Percentiles rank a stretch among this genome's conserved stretches.
These are phyloP conservation scores for Sceloporus tristichus DNA, from an alignment of 2,113 vertebrate genomes.

Conservation along the genomic window DNA sequence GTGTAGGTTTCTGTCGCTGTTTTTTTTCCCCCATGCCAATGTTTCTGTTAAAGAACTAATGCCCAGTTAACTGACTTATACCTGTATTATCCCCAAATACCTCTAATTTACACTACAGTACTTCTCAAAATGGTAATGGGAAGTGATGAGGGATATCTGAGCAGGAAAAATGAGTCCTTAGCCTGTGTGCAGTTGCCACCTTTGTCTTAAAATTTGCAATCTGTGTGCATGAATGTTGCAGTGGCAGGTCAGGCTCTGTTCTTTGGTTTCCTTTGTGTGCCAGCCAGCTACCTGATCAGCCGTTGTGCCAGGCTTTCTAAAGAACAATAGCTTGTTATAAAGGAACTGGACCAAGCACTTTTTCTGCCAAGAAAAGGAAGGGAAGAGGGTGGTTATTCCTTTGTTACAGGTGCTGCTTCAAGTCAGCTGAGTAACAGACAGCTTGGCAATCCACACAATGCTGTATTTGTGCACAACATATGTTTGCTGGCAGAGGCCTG, in stretches of 20 bases:
- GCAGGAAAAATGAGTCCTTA: not conserved
- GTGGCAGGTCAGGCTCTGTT: not conserved
- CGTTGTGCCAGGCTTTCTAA: not conserved
- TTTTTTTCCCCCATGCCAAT: too few species aligned
- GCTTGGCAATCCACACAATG: not conserved
- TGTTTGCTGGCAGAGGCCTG: not conserved
- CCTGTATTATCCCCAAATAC: too few species aligned
- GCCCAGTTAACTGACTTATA: too few species aligned
- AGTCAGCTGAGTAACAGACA: not conserved
- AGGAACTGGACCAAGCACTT: constrained; percentile 12
- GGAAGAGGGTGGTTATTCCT: not conserved
- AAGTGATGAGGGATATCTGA: not conserved
- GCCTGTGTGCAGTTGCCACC: not conserved
- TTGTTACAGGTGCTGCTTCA: constrained; percentile 17
- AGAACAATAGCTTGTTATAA: not conserved
- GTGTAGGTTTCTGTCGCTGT: too few species aligned
- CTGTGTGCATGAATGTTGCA: not conserved
- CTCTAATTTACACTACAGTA: not conserved
- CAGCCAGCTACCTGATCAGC: not conserved
- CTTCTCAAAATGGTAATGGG: not conserved
- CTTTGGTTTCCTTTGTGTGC: not conserved
- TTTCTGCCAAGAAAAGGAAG: not conserved
- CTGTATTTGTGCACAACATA: not conserved
- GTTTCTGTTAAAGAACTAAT: too few species aligned
- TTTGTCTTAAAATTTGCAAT: not conserved